A percentile compares a stretch with the other conserved stretches of the same genome.
These are phyloP conservation scores for Acrocephalus scirpaceus DNA, from an alignment of 2,797 vertebrate genomes.

Conservation along the genomic window DNA sequence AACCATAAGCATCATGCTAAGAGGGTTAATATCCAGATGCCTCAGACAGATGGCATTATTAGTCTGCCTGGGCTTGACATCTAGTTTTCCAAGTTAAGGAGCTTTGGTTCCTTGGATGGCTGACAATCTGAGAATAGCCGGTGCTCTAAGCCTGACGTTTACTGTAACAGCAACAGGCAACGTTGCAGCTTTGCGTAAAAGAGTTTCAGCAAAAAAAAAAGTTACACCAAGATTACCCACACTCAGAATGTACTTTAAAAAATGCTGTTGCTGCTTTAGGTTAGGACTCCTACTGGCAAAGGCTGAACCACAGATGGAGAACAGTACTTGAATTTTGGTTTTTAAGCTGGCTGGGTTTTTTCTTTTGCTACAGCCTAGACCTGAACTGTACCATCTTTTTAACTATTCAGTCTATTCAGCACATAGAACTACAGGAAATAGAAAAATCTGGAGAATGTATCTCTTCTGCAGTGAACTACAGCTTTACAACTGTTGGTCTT, in stretches of 20 bases:
- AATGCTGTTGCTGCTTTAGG: background rate
- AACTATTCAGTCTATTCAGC: background rate
- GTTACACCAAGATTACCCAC: background rate
- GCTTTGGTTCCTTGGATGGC: slow-evolving; percentile 51
- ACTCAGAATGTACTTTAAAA: background rate
- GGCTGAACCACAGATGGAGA: background rate
- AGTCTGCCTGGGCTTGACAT: slow-evolving; percentile 43
- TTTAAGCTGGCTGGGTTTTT: background rate
- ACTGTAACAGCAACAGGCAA: background rate
- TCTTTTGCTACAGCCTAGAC: background rate
- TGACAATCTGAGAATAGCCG: slow-evolving; percentile 43
- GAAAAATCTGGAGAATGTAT: background rate
- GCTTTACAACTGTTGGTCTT: background rate
- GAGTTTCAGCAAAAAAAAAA: background rate
- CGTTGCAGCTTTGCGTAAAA: background rate
- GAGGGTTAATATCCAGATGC: slow-evolving; percentile 53
- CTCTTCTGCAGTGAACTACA: background rate
- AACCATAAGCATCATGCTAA: background rate
- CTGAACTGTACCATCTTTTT: background rate
- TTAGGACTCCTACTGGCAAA: background rate
- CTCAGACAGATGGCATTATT: slow-evolving; percentile 58
- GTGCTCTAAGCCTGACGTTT: background rate
- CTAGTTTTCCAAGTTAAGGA: slow-evolving; percentile 61
- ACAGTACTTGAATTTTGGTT: background rate
- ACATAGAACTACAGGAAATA: background rate